Evolutionary conservation across 2,113 vertebrate species (phyloP).

Genomic region (Cynocephalus volans): DNA sequence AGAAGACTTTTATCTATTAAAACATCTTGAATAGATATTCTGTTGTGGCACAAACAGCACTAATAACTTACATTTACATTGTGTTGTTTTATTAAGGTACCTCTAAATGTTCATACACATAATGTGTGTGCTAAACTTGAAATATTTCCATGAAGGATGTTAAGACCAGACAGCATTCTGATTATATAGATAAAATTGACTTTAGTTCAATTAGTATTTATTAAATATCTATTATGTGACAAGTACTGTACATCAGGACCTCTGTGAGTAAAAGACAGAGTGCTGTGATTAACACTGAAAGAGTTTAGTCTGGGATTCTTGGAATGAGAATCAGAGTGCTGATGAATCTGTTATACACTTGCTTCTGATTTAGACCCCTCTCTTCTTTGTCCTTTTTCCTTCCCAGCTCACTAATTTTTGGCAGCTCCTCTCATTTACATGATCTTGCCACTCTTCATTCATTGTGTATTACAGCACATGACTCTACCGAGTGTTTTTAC

Average conservation of each 20-base stretch:
- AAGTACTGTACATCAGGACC: neutral
- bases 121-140: neutral
- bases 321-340: neutral
- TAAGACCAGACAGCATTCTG: neutral
- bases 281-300: neutral
- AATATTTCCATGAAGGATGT: neutral
- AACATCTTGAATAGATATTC: neutral
- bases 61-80: neutral
- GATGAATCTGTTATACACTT: neutral
- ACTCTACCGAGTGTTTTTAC: neutral
- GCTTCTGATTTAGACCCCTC: neutral
- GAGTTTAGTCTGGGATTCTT: neutral
- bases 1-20: constrained; percentile 40
- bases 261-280: neutral
- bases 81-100: neutral
- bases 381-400: constrained; percentile 45
- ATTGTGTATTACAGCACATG: neutral
- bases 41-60: neutral
- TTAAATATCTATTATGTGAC: neutral
- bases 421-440: neutral
- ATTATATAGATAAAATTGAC: neutral
- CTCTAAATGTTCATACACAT: neutral
- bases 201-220: constrained; percentile 49
- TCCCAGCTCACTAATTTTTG: constrained; percentile 44
- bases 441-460: constrained; percentile 48